phyloP scores from a whole-genome alignment of 1,140 invertebrate genomes.

The Macrobrachium rosenbergii region DNA sequence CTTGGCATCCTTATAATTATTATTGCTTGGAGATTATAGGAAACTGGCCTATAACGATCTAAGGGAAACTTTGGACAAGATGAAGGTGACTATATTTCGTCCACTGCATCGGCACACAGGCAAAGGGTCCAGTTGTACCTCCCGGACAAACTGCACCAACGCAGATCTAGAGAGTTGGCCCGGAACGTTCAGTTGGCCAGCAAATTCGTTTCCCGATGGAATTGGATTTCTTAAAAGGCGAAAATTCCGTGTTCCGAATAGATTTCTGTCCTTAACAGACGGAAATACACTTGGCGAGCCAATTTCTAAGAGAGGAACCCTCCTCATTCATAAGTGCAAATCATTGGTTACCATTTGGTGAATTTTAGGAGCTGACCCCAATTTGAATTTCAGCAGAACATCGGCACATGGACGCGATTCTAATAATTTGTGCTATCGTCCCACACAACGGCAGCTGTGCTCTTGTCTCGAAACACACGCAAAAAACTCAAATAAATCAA shows the following conservation, averaged over 20 bases:
- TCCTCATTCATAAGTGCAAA: too few relatives aligned
- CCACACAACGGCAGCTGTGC: too few relatives aligned
- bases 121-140: conserved; percentile 55
- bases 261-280: background rate
- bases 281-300: too few relatives aligned
- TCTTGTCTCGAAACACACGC: too few relatives aligned
- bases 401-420: too few relatives aligned
- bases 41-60: background rate
- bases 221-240: background rate
- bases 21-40: conserved; percentile 8
- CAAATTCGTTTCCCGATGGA: background rate
- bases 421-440: too few relatives aligned
- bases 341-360: too few relatives aligned
- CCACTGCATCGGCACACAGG: conserved; percentile 17
- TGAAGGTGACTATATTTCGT: background rate
- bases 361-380: too few relatives aligned
- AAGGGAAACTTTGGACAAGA: background rate
- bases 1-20: background rate
- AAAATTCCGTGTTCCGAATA: too few relatives aligned
- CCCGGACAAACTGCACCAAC: conserved; percentile 26
- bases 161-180: background rate
- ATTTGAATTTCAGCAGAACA: too few relatives aligned
- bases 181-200: background rate
- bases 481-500: too few relatives aligned
- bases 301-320: too few relatives aligned